Percentiles rank a stretch among this genome's conserved stretches.
These are phyloP conservation scores for Acanthochromis polyacanthus DNA, from an alignment of 2,113 vertebrate genomes.

Conservation along the genomic window DNA sequence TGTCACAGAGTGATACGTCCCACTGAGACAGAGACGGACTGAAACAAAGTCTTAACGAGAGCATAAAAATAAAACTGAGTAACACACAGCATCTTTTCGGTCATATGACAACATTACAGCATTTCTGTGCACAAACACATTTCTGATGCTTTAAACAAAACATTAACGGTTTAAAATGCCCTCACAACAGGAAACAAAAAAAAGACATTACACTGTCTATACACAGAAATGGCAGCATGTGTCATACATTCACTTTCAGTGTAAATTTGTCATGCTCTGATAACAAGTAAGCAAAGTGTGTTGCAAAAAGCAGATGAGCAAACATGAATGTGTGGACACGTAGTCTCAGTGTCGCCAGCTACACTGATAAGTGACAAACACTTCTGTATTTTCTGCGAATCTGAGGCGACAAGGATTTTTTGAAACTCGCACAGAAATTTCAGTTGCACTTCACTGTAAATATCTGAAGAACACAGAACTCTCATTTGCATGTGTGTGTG, in stretches of 20 bases:
- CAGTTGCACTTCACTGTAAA: background rate
- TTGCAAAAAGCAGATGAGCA: background rate
- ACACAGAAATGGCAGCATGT: constrained; percentile 22
- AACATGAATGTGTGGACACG: background rate
- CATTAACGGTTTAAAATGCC: background rate
- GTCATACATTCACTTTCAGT: background rate
- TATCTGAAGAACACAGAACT: background rate
- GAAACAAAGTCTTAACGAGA: background rate
- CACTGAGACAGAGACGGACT: background rate
- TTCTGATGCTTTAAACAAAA: background rate
- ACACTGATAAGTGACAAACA: constrained; percentile 25
- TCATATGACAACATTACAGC: background rate
- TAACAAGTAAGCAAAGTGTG: background rate
- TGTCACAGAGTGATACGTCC: background rate
- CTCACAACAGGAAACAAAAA: constrained; percentile 55
- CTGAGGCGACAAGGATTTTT: constrained; percentile 42
- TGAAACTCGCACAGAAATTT: constrained; percentile 2
- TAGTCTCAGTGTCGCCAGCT: background rate
- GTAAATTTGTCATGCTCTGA: background rate
- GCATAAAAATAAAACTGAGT: background rate
- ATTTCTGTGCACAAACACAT: background rate
- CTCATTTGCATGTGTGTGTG: background rate
- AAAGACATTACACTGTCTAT: constrained; percentile 8
- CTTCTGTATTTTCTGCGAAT: constrained; percentile 50
- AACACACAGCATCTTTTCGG: background rate